phyloP scores from a whole-genome alignment of 2,888 invertebrate species.

The Glyphotaelius pellucidus region DNA sequence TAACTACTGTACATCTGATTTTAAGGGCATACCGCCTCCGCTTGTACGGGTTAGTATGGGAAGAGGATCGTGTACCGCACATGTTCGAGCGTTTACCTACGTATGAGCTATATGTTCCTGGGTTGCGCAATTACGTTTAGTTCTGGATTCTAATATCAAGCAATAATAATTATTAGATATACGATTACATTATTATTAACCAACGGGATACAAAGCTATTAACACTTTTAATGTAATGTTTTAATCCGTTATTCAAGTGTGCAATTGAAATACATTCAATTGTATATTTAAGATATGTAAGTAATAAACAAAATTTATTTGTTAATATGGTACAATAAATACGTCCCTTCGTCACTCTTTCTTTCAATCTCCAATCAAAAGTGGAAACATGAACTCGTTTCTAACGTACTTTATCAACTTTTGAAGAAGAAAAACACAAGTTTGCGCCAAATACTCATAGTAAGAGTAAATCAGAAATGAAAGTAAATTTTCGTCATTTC shows the following conservation, averaged over 20 bases:
- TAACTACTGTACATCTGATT: slow-evolving; percentile 56
- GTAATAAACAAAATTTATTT: background rate
- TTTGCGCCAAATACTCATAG: background rate
- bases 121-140: slow-evolving; percentile 42
- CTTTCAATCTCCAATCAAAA: background rate
- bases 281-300: background rate
- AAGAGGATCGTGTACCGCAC: background rate
- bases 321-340: background rate
- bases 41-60: slow-evolving; percentile 4
- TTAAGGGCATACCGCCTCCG: slow-evolving; percentile 30
- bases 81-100: background rate
- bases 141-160: slow-evolving; percentile 21
- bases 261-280: background rate
- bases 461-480: background rate
- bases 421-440: background rate
- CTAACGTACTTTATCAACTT: background rate
- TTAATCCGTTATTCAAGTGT: background rate
- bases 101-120: background rate
- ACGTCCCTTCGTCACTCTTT: background rate
- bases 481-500: background rate
- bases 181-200: background rate
- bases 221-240: background rate
- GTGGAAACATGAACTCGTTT: background rate
- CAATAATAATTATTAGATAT: background rate
- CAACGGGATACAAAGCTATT: background rate